Evolutionary conservation across 30 jellyfish, hydroid and myxozoan species (phyloP).

Genomic region (Nemopilema nomurai): DNA sequence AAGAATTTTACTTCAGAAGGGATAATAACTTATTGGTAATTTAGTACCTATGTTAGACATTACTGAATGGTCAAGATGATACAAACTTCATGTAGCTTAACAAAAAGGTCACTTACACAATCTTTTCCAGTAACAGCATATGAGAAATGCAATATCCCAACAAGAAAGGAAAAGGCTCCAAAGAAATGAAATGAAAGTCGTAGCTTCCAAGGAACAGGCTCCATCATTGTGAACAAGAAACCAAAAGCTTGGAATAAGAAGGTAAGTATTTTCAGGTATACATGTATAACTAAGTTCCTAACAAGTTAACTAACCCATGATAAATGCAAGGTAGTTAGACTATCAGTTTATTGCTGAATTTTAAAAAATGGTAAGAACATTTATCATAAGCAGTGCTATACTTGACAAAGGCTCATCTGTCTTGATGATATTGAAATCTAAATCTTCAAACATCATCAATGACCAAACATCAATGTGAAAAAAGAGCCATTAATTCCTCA

Average conservation of each 20-base stretch:
- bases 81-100: background rate
- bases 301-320: background rate
- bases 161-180: slow-evolving; percentile 85
- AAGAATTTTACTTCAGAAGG: too few relatives aligned
- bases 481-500: slow-evolving; percentile 14
- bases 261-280: background rate
- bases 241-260: slow-evolving; percentile 58
- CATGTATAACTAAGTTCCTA: background rate
- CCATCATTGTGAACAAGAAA: slow-evolving; percentile 93
- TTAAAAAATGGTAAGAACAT: too few relatives aligned
- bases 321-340: too few relatives aligned
- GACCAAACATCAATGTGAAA: background rate
- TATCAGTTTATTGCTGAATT: too few relatives aligned
- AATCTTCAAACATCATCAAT: background rate
- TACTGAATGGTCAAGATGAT: background rate
- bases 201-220: slow-evolving; percentile 98
- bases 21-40: too few relatives aligned
- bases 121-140: slow-evolving; percentile 76
- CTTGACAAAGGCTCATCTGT: background rate
- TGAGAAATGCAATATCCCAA: slow-evolving; percentile 92
- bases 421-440: background rate
- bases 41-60: too few relatives aligned
- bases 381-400: background rate
- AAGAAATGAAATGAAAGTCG: slow-evolving; percentile 89
- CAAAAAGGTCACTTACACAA: slow-evolving; percentile 56